phyloP scores from a whole-genome alignment of 2,113 vertebrate genomes.

The Mirza zaza region DNA sequence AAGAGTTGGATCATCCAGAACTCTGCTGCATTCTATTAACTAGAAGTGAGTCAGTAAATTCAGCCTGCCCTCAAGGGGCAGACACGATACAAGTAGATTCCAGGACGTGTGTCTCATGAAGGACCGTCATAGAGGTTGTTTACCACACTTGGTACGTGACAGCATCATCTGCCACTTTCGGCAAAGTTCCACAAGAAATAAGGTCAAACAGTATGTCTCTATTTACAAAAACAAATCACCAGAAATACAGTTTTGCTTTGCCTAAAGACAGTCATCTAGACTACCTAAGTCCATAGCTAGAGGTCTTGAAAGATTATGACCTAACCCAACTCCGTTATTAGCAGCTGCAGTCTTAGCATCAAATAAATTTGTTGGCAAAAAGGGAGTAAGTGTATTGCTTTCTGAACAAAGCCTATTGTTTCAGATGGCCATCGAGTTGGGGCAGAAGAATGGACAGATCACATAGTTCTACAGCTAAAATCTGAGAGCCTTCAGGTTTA shows the following conservation, averaged over 20 bases:
- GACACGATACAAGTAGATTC: background rate
- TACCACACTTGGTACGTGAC: background rate
- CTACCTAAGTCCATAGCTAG: background rate
- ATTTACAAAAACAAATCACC: background rate
- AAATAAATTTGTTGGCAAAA: background rate
- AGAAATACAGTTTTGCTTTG: background rate
- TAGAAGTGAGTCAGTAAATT: background rate
- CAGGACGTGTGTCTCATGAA: background rate
- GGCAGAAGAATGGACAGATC: background rate
- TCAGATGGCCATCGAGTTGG: background rate
- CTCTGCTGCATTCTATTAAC: background rate
- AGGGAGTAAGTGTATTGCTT: background rate
- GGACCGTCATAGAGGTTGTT: background rate
- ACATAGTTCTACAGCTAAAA: background rate
- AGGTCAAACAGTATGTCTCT: background rate
- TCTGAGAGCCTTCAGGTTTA: background rate
- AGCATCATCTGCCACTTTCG: background rate
- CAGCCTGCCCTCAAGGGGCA: background rate
- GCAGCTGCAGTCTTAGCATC: background rate
- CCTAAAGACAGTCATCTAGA: background rate
- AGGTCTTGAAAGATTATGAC: background rate
- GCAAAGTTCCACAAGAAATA: background rate
- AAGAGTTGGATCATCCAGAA: background rate
- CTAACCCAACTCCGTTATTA: background rate
- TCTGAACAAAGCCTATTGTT: background rate